Evolutionary conservation across 2,888 invertebrate genomes (phyloP).

Genomic region (Tupiocoris notatus): DNA sequence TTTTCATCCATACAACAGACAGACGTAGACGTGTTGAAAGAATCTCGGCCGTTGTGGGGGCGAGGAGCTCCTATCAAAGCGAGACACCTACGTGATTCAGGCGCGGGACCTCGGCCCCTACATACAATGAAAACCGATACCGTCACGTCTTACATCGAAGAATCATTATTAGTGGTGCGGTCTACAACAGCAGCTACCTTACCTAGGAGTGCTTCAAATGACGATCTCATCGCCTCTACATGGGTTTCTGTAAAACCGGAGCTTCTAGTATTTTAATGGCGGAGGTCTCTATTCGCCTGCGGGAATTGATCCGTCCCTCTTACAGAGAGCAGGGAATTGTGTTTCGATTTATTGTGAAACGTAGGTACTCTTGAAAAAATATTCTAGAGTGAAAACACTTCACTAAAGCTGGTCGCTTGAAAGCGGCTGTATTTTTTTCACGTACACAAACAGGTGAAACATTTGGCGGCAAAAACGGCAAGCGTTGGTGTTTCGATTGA

Average conservation of each 20-base stretch:
- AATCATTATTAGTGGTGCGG: conserved; percentile 37
- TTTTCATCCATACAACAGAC: conserved; percentile 23
- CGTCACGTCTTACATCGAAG: conserved; percentile 34
- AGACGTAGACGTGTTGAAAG: conserved; percentile 29
- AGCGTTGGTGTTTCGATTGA: not conserved
- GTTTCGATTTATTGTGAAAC: too few relatives aligned
- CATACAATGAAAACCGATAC: conserved; percentile 39
- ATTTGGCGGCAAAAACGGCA: not conserved
- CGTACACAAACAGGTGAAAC: not conserved
- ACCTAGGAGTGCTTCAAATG: not conserved
- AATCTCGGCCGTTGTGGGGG: not conserved
- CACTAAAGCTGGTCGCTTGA: too few relatives aligned
- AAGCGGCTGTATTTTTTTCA: too few relatives aligned
- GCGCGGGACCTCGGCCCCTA: not conserved
- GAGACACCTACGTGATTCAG: conserved; percentile 40
- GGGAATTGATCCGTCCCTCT: too few relatives aligned
- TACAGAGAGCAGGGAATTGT: too few relatives aligned
- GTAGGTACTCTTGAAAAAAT: too few relatives aligned
- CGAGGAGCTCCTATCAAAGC: conserved; percentile 32
- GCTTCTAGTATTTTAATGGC: too few relatives aligned
- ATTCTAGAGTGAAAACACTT: too few relatives aligned
- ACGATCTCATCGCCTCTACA: not conserved
- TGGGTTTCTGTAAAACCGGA: too few relatives aligned
- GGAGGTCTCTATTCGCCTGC: too few relatives aligned
- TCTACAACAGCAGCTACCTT: not conserved